phyloP scores from a whole-genome alignment of 2,113 vertebrate species.

The Nycticebus coucang region DNA sequence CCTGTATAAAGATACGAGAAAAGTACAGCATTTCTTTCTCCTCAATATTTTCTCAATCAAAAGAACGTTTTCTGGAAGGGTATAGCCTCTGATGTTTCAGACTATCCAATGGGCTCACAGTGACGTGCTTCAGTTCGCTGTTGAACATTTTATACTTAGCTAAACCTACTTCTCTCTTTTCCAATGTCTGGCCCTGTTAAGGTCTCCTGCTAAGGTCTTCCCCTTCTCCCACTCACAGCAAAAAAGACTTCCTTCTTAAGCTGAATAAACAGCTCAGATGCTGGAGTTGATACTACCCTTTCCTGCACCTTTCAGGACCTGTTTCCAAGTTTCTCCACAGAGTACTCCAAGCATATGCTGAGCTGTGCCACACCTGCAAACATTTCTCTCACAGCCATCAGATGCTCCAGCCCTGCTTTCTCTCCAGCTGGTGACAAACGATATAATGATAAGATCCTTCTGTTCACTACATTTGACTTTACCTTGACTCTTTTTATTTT shows the following conservation, averaged over 20 bases:
- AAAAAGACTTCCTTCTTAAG: not conserved
- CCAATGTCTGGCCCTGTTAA: not conserved
- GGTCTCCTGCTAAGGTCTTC: not conserved
- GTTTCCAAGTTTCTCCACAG: not conserved
- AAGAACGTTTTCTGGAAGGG: conserved; percentile 2
- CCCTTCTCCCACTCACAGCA: not conserved
- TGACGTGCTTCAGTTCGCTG: not conserved
- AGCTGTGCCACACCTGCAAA: not conserved
- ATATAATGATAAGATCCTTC: conserved; percentile 66
- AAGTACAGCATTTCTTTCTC: not conserved
- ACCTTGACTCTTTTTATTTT: conserved; percentile 62
- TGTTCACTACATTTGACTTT: conserved; percentile 69
- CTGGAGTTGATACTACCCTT: not conserved
- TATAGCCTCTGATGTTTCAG: not conserved
- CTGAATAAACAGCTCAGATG: not conserved
- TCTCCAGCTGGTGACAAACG: conserved; percentile 54
- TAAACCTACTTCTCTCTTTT: not conserved
- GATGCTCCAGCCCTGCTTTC: not conserved
- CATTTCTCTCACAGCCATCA: not conserved
- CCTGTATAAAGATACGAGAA: not conserved
- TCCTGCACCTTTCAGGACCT: not conserved
- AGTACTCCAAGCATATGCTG: not conserved
- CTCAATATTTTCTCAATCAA: not conserved
- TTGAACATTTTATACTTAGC: not conserved
- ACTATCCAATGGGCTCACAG: not conserved